Percentiles rank a stretch among this genome's conserved stretches.
These are phyloP conservation scores for Enteromius viviparus DNA, from an alignment of 2,797 vertebrate species.

Conservation along the genomic window DNA sequence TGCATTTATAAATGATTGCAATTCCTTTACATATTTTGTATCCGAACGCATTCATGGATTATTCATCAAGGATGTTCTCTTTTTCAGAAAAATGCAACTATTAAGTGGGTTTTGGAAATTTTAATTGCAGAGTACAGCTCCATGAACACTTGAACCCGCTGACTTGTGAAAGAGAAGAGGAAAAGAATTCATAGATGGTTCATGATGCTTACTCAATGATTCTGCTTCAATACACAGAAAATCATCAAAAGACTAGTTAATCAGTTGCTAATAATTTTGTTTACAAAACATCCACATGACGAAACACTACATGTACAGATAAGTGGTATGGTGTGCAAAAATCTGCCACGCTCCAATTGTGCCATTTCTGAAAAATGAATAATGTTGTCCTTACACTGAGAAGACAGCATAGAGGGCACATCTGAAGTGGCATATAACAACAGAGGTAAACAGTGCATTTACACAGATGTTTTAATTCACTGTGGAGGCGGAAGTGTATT, in stretches of 20 bases:
- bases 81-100: background rate
- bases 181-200: background rate
- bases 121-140: background rate
- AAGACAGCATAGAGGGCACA: background rate
- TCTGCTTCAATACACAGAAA: background rate
- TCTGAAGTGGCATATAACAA: background rate
- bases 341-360: slow-evolving; percentile 1
- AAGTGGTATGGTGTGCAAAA: slow-evolving; percentile 1
- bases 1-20: background rate
- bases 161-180: background rate
- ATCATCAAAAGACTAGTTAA: background rate
- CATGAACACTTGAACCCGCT: background rate
- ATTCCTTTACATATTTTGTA: background rate
- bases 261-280: background rate
- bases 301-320: background rate
- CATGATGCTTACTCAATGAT: background rate
- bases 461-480: slow-evolving; percentile 10
- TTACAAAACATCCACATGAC: background rate
- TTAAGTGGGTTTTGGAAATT: background rate
- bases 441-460: slow-evolving; percentile 14
- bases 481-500: background rate
- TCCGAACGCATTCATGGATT: background rate
- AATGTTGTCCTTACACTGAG: background rate
- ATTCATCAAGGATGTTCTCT: background rate
- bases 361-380: background rate